A percentile compares a stretch with the other conserved stretches of the same genome.
phyloP scores from a whole-genome alignment of 2,888 invertebrate species.

The Augochlorella aurata region DNA sequence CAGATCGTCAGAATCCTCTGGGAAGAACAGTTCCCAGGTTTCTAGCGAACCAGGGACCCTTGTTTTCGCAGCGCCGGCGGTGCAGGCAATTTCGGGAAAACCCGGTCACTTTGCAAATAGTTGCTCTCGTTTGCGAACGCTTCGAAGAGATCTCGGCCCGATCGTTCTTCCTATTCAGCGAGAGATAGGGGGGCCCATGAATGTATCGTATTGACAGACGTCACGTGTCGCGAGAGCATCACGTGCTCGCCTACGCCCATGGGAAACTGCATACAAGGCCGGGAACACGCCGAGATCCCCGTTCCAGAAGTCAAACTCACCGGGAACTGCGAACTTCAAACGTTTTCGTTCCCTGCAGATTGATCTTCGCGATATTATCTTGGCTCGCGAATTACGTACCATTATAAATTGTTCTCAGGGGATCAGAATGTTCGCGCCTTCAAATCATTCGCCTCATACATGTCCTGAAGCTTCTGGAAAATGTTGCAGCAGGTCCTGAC shows the following conservation, averaged over 20 bases:
- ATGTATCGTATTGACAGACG: slow-evolving; percentile 77
- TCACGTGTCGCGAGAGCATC: slow-evolving; percentile 71
- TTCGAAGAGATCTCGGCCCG: slow-evolving; percentile 53
- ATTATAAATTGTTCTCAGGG: background rate
- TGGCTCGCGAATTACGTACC: background rate
- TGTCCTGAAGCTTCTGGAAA: background rate
- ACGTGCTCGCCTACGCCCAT: slow-evolving; percentile 58
- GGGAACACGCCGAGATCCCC: background rate
- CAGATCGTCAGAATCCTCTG: background rate
- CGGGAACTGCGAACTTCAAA: slow-evolving; percentile 4
- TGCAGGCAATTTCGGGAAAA: slow-evolving; percentile 63
- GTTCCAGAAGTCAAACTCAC: slow-evolving; percentile 6
- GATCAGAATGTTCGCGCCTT: background rate
- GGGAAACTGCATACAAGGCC: slow-evolving; percentile 55
- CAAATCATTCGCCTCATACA: background rate
- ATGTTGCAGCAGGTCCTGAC: too few species aligned
- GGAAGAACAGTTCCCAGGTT: slow-evolving; percentile 64
- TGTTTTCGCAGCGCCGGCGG: slow-evolving; percentile 60
- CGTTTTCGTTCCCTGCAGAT: background rate
- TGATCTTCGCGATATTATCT: slow-evolving; percentile 1
- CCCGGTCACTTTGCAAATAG: slow-evolving; percentile 68
- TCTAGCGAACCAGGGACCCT: slow-evolving; percentile 26
- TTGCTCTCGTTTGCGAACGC: slow-evolving; percentile 30
- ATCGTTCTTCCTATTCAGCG: slow-evolving; percentile 58
- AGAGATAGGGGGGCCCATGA: slow-evolving; percentile 27